phyloP scores from a whole-genome alignment of 2,888 invertebrate species.

The Ephialtes manifestator region DNA sequence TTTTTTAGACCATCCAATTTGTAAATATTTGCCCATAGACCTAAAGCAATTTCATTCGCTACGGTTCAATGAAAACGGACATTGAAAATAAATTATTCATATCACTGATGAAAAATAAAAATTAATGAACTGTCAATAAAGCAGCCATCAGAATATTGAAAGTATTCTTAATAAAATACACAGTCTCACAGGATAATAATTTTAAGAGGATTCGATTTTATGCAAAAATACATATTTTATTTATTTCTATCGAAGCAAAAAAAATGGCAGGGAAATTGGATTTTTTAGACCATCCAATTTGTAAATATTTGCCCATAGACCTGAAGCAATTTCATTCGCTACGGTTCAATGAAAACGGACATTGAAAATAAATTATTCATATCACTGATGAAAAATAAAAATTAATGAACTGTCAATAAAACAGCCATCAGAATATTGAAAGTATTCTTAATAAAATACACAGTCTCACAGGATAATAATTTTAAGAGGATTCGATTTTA shows the following conservation, averaged over 20 bases:
- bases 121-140: neutral
- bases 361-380: slow-evolving; percentile 15
- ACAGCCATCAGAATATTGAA: neutral
- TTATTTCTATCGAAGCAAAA: no score
- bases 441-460: neutral
- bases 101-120: neutral
- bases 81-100: slow-evolving; percentile 15
- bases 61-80: neutral
- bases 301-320: slow-evolving; percentile 53
- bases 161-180: neutral
- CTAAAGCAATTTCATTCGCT: slow-evolving; percentile 18
- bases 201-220: neutral
- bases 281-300: no score
- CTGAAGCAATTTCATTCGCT: slow-evolving; percentile 17
- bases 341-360: neutral
- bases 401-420: neutral
- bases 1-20: no score
- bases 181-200: neutral
- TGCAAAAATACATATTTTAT: no score
- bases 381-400: neutral
- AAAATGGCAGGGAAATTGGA: no score
- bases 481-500: neutral
- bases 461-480: neutral
- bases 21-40: slow-evolving; percentile 53
- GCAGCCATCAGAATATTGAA: neutral